Percentiles rank a stretch among this genome's conserved stretches.
phyloP scores from a whole-genome alignment of 2,888 invertebrate genomes.

The Polydrusus pterygomalis region DNA sequence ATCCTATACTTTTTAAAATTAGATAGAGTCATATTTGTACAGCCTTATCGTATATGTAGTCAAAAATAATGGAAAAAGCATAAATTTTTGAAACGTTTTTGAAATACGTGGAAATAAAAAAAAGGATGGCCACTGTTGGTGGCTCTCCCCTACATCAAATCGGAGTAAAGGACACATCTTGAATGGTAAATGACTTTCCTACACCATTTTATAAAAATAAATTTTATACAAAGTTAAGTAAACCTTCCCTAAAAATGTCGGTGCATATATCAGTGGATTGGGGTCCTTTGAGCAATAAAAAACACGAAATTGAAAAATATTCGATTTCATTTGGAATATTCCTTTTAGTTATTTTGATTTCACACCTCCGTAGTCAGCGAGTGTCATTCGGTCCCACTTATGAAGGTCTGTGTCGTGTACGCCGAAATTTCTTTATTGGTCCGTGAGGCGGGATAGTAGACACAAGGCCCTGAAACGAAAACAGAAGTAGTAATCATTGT shows the following conservation, averaged over 20 bases:
- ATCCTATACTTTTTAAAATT: too few species aligned
- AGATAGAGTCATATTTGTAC: too few species aligned
- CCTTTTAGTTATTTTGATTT: constrained; percentile 33
- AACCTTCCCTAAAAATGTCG: not conserved
- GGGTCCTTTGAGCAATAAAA: constrained; percentile 7
- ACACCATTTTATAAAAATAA: not conserved
- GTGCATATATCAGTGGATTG: not conserved
- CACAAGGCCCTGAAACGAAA: constrained; percentile 71
- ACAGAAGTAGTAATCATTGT: not conserved
- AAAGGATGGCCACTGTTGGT: too few species aligned
- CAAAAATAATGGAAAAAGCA: too few species aligned
- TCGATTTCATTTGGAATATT: constrained; percentile 15
- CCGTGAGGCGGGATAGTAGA: constrained; percentile 74
- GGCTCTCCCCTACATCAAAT: too few species aligned
- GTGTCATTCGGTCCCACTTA: constrained; percentile 58
- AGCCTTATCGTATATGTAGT: too few species aligned
- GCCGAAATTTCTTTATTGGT: constrained; percentile 65
- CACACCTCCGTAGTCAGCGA: constrained; percentile 52
- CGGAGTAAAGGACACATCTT: not conserved
- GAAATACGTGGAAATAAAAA: too few species aligned
- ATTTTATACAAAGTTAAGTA: not conserved
- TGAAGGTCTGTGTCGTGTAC: constrained; percentile 67
- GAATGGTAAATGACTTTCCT: not conserved
- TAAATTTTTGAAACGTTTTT: too few species aligned
- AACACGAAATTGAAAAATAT: constrained; percentile 18